phyloP scores from a whole-genome alignment of 1,140 invertebrate genomes.

The Neomicropteryx cornuta region DNA sequence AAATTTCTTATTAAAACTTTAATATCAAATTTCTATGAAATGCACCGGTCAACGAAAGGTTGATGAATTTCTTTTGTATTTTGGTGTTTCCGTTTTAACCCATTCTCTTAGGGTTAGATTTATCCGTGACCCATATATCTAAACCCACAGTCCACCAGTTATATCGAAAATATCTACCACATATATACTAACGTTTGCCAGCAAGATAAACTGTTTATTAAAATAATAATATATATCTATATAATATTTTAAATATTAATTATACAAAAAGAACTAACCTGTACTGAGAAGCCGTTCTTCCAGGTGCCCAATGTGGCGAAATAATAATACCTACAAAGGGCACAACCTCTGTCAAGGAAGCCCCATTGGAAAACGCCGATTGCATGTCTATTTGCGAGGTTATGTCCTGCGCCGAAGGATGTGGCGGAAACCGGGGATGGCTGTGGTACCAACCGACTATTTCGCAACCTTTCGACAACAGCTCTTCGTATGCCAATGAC shows the following conservation, averaged over 20 bases:
- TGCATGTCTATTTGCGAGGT: conserved; percentile 27
- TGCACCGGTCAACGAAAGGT: too few relatives aligned
- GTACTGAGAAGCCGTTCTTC: conserved; percentile 27
- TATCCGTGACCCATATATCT: too few relatives aligned
- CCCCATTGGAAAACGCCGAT: conserved; percentile 17
- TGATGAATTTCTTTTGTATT: too few relatives aligned
- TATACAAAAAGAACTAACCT: conserved; percentile 14
- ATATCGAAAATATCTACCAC: too few relatives aligned
- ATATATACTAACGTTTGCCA: not conserved
- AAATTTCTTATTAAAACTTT: too few relatives aligned
- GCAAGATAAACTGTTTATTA: not conserved
- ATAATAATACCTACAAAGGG: conserved; percentile 31
- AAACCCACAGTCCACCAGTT: too few relatives aligned
- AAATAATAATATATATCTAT: conserved; percentile 1
- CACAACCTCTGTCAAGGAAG: conserved; percentile 11
- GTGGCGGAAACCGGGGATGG: conserved; percentile 29
- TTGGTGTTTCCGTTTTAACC: too few relatives aligned
- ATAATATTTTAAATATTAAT: not conserved
- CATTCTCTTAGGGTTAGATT: too few relatives aligned
- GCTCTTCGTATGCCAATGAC: conserved; percentile 21
- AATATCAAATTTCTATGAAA: too few relatives aligned
- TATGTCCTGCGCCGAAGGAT: conserved; percentile 28
- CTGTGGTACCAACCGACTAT: conserved; percentile 36
- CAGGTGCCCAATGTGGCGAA: conserved; percentile 28
- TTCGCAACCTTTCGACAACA: conserved; percentile 14